Conservation (phyloP, 1,140 invertebrate species). For the Drosophila melanica region DNA sequence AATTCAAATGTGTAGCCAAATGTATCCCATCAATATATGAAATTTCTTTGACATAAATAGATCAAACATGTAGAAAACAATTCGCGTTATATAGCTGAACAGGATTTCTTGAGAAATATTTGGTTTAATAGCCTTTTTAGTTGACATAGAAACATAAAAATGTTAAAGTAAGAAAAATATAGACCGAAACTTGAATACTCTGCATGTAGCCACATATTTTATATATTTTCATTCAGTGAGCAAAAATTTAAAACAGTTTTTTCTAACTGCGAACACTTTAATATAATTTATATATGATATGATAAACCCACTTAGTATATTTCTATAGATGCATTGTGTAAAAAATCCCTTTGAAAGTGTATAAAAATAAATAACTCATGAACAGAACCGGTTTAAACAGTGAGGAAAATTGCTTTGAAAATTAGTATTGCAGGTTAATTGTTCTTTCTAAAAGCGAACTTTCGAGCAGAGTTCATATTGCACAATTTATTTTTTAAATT, state of each 20-base stretch:
- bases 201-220: neutral
- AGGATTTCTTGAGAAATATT: neutral
- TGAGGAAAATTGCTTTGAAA: neutral
- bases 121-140: neutral
- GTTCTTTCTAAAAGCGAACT: neutral
- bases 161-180: neutral
- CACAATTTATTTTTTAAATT: neutral
- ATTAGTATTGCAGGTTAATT: constrained; percentile 18
- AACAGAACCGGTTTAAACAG: neutral
- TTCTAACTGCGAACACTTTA: neutral
- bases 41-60: constrained; percentile 33
- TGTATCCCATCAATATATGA: constrained; percentile 26
- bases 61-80: constrained; percentile 5
- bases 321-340: no score
- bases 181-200: no score
- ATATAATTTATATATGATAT: no score
- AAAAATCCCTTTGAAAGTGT: neutral
- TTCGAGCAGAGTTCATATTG: constrained; percentile 11
- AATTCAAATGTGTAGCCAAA: constrained; percentile 6
- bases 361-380: neutral
- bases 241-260: neutral
- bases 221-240: no score
- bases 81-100: neutral
- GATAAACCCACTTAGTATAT: no score
- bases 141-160: neutral